Evolutionary conservation across 2,113 vertebrate species (phyloP), one percentile per base, ranked within the genome.

Genomic region (Microcebus griseorufus): DNA sequence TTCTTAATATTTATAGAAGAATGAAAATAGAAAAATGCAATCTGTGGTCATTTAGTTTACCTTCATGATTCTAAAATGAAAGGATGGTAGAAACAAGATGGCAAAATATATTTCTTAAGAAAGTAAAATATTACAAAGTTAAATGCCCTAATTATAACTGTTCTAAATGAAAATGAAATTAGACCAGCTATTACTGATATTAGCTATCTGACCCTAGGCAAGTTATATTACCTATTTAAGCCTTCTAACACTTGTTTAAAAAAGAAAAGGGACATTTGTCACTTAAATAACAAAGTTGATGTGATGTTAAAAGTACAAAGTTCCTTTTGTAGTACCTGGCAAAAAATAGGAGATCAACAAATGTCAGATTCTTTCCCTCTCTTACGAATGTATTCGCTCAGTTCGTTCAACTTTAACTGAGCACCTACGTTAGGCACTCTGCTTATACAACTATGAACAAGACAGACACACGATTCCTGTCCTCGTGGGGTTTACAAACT

Each of bases 11-110:
- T 60, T 93, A 22, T 55, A 81, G 42, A 89, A 88, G 42, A 90
- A 83, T 87, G 18, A 94, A 67, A 58, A 83, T 10, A 81, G 67
- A 93, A 94, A 94, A 89, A 76, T 29, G 93, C 48, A 82, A 78
- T 87, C 25, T 81, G 62, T 93, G 58, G 94, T 64, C 12, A 62
- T 92, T 93, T 93, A 87, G 42, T 88, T 90, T 93, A 96, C 22
- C 10, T 90, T 76, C 17, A 48, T 55, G 48, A 90, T 58, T 91
- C 18, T n/a, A 73, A 93, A 94, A 94, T 87, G 34, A 73, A 78
- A 82, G 45, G 29, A 78, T 42, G 51, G n/a, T 55, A 78, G 76
- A 90, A 96, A 94, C 16, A 95, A 75, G 10, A 87, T 27, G 25
- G 58, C 34, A 94, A 88, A 94, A 62, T 6, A 65, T 53, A 67